Evolutionary conservation across 2,888 invertebrate species (phyloP).

Genomic region (Hecatera dysodea): DNA sequence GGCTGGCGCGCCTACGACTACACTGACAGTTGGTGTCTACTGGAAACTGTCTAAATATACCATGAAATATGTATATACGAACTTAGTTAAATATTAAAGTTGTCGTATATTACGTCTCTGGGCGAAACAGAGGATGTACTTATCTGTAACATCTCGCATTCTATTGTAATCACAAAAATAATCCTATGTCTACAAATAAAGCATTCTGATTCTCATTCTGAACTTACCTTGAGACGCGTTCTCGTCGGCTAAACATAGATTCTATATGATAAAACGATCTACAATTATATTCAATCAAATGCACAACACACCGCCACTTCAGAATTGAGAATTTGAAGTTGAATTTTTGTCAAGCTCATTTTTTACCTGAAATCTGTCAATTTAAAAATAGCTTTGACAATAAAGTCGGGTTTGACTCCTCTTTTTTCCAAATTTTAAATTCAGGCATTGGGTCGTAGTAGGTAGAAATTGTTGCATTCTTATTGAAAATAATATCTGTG

Average conservation of each 20-base stretch:
- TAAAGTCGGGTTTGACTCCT: neutral
- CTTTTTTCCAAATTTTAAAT: neutral
- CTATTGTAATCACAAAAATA: too few species aligned
- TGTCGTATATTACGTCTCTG: too few species aligned
- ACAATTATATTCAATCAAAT: conserved; percentile 7
- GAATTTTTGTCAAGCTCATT: neutral
- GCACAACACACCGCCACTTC: neutral
- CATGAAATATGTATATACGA: too few species aligned
- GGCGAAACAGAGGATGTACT: too few species aligned
- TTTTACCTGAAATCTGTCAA: neutral
- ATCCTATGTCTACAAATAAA: too few species aligned
- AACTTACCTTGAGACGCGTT: conserved; percentile 32
- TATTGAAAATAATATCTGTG: conserved; percentile 10
- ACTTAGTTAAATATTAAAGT: too few species aligned
- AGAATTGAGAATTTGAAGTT: neutral
- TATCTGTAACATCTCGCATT: too few species aligned
- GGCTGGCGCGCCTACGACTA: conserved; percentile 1
- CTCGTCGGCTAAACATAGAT: neutral
- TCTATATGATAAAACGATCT: conserved; percentile 8
- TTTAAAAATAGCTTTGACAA: neutral
- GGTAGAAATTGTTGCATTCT: conserved; percentile 12
- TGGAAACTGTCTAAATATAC: neutral
- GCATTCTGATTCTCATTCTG: too few species aligned
- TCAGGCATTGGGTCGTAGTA: neutral
- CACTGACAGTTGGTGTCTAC: neutral